These are phyloP conservation scores for Corvus cornix DNA, from an alignment of 2,113 vertebrate species.

Conservation along the genomic window DNA sequence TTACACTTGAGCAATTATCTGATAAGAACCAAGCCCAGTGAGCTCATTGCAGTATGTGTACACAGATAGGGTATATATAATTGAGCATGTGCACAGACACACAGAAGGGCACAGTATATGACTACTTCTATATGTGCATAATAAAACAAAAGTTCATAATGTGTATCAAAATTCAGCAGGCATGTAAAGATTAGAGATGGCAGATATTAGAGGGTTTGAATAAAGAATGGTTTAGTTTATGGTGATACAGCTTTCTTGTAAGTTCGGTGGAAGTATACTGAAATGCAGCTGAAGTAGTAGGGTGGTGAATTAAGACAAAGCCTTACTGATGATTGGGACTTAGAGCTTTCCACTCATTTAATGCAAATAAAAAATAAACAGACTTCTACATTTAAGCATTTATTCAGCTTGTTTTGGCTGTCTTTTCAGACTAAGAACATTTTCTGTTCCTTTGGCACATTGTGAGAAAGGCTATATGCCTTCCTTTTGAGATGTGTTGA, in stretches of 20 bases:
- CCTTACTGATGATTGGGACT: not conserved
- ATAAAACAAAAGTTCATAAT: not conserved
- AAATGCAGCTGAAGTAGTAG: not conserved
- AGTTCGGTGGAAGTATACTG: not conserved
- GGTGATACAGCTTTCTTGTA: not conserved
- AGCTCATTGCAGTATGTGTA: not conserved
- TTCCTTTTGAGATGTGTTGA: not conserved
- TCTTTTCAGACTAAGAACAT: not conserved
- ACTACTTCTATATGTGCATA: not conserved
- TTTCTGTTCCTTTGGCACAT: not conserved
- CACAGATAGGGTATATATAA: not conserved
- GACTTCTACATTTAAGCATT: not conserved
- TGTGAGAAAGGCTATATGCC: not conserved
- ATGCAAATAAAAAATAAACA: not conserved
- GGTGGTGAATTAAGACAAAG: not conserved
- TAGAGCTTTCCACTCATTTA: not conserved
- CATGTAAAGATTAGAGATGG: not conserved
- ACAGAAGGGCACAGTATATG: not conserved
- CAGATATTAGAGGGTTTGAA: not conserved
- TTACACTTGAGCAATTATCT: constrained; percentile 60
- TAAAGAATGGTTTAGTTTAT: not conserved
- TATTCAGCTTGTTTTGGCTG: not conserved
- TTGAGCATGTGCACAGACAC: not conserved
- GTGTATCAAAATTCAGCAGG: not conserved
- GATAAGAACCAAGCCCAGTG: constrained; percentile 28